phyloP scores from a whole-genome alignment of 1,140 invertebrate genomes.

The Contarinia nasturtii region DNA sequence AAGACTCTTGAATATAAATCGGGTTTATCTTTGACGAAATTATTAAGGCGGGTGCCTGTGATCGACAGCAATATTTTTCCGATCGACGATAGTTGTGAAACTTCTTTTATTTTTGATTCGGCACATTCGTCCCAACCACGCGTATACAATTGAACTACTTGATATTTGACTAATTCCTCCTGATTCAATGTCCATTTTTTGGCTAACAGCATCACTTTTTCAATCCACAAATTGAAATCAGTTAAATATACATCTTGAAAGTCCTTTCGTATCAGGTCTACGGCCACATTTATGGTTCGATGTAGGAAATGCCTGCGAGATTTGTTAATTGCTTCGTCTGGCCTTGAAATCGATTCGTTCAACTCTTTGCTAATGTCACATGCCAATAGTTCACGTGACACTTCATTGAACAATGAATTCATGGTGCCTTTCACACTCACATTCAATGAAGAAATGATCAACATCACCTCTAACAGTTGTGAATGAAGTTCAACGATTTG shows the following conservation, averaged over 20 bases:
- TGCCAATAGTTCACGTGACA: conserved; percentile 30
- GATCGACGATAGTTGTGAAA: conserved; percentile 41
- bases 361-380: conserved; percentile 28
- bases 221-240: conserved; percentile 45
- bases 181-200: conserved; percentile 61
- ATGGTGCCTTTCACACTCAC: conserved; percentile 54
- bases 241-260: conserved; percentile 29
- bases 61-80: conserved; percentile 45
- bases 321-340: conserved; percentile 28
- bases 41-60: conserved; percentile 48
- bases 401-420: conserved; percentile 51
- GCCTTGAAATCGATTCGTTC: conserved; percentile 19
- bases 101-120: conserved; percentile 45
- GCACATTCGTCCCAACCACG: conserved; percentile 58
- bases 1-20: conserved; percentile 40
- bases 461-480: conserved; percentile 52
- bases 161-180: conserved; percentile 53
- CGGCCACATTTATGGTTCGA: conserved; percentile 39
- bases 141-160: conserved; percentile 52
- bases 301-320: conserved; percentile 39
- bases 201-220: conserved; percentile 46
- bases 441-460: conserved; percentile 36
- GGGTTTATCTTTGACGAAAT: conserved; percentile 34
- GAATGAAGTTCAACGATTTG: conserved; percentile 59
- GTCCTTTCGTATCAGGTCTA: conserved; percentile 36